Evolutionary conservation across 2,113 vertebrate species (phyloP).

Genomic region (Anguilla rostrata): DNA sequence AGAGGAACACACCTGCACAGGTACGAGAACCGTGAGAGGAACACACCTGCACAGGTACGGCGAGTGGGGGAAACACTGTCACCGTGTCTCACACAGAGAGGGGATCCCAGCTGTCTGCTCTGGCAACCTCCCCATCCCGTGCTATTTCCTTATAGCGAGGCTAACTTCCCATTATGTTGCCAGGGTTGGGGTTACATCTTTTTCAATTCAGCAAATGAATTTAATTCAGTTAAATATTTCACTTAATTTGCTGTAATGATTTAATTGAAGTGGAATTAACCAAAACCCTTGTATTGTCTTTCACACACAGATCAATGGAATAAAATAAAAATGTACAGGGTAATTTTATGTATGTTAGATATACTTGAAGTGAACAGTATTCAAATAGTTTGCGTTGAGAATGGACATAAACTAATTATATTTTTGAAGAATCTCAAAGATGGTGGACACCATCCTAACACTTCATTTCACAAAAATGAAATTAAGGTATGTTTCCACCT

Average conservation of each 20-base stretch:
- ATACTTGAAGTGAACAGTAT: not conserved
- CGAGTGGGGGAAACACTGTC: not conserved
- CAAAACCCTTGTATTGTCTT: not conserved
- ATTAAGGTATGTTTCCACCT: too few species aligned
- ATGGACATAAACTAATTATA: too few species aligned
- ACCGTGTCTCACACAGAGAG: not conserved
- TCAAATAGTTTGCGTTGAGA: too few species aligned
- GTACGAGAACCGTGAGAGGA: too few species aligned
- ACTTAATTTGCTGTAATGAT: not conserved
- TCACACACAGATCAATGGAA: not conserved
- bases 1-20: too few species aligned
- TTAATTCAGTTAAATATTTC: not conserved
- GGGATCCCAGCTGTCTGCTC: too few species aligned
- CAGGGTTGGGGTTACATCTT: too few species aligned
- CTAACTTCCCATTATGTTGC: too few species aligned
- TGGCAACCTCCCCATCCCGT: too few species aligned
- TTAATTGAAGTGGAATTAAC: not conserved
- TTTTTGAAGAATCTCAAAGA: not conserved
- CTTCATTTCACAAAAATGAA: not conserved
- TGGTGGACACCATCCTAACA: not conserved
- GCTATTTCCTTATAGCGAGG: too few species aligned
- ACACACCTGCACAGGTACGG: slow-evolving; percentile 56
- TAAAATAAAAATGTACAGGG: not conserved
- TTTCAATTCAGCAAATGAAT: too few species aligned
- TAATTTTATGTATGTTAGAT: not conserved